Conservation (phyloP, 1,140 invertebrate species). For the Platyura marginata region DNA sequence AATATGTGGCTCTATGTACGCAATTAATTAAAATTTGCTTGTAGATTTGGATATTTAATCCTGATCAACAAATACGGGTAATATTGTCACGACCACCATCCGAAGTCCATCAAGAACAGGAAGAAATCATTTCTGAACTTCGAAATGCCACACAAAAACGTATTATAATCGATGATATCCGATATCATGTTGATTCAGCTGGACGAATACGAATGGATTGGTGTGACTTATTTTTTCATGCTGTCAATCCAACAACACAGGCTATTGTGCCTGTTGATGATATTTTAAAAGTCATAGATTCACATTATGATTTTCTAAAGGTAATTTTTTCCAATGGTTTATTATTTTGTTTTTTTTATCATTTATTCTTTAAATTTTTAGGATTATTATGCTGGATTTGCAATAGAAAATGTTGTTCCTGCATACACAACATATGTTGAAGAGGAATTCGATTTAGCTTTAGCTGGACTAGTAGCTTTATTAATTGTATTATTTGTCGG, state of each 20-base stretch:
- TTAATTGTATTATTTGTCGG: constrained; percentile 73
- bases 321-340: no score
- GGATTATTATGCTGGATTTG: constrained; percentile 38
- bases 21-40: constrained; percentile 7
- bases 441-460: constrained; percentile 66
- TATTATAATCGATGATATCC: constrained; percentile 60
- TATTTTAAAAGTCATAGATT: constrained; percentile 66
- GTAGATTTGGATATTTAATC: constrained; percentile 77
- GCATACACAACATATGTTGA: constrained; percentile 34
- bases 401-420: constrained; percentile 65
- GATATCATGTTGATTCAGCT: constrained; percentile 49
- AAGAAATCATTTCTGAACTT: constrained; percentile 47
- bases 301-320: constrained; percentile 67
- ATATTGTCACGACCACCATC: constrained; percentile 58
- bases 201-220: constrained; percentile 52
- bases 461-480: constrained; percentile 69
- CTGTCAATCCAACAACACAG: constrained; percentile 53
- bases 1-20: no score
- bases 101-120: constrained; percentile 45
- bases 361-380: constrained; percentile 4
- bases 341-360: not conserved
- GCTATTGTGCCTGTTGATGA: constrained; percentile 60
- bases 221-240: constrained; percentile 77
- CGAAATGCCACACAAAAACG: constrained; percentile 56
- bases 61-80: constrained; percentile 55